These are phyloP conservation scores for Barnardius zonarius DNA, from an alignment of 2,113 vertebrate species.

Conservation along the genomic window DNA sequence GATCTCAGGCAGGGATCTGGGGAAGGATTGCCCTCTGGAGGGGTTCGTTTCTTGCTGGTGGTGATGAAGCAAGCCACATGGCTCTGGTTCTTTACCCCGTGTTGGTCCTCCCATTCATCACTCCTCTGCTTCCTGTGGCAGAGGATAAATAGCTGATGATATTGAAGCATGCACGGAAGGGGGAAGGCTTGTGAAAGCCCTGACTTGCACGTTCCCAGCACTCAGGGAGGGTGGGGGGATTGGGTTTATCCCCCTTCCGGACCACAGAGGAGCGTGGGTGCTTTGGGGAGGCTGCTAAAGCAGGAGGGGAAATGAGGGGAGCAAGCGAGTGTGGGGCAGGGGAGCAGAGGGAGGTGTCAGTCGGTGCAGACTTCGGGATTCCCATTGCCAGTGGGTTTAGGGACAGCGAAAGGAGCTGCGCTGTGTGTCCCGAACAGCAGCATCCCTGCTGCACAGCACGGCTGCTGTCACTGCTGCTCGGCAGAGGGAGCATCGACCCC, in stretches of 20 bases:
- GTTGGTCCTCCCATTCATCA: neutral
- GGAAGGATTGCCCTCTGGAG: neutral
- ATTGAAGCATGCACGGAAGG: neutral
- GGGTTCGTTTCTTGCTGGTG: neutral
- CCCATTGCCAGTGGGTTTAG: neutral
- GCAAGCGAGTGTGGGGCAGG: neutral
- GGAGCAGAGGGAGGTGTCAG: neutral
- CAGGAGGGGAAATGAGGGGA: neutral
- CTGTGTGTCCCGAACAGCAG: neutral
- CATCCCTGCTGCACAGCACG: fast-evolving
- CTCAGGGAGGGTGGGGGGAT: neutral
- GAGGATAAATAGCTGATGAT: neutral
- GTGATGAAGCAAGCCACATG: constrained; percentile 14
- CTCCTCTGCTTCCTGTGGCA: neutral
- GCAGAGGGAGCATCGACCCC: constrained; percentile 6
- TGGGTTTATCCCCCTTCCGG: neutral
- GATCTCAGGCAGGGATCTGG: neutral
- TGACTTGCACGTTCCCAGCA: constrained; percentile 9
- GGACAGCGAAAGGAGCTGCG: neutral
- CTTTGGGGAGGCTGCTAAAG: neutral
- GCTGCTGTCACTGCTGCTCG: neutral
- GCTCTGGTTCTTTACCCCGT: neutral
- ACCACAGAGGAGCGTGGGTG: neutral
- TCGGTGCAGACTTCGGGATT: neutral
- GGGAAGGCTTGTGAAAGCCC: constrained; percentile 11